These are phyloP conservation scores for Arizona elegans DNA, from an alignment of 2,113 vertebrate species.

Conservation along the genomic window DNA sequence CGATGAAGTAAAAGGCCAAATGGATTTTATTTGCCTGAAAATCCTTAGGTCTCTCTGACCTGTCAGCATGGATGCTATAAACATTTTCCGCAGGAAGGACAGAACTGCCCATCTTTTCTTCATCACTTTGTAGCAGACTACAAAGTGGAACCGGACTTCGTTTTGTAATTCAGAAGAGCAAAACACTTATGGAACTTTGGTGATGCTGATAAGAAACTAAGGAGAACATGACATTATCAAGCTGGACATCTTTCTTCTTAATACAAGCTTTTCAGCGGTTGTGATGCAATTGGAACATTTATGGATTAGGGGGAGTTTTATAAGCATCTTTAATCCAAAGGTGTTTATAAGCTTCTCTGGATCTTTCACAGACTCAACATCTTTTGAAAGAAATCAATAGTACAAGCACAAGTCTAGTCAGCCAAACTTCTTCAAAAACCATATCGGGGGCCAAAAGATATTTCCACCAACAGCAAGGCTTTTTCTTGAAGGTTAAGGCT, in stretches of 20 bases:
- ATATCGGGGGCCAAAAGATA: background rate
- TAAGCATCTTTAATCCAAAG: background rate
- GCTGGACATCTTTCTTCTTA: background rate
- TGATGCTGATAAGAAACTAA: background rate
- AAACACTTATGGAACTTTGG: background rate
- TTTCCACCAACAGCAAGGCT: background rate
- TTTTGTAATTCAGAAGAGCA: background rate
- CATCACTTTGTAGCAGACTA: background rate
- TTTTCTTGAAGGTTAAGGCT: background rate
- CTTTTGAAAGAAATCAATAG: background rate
- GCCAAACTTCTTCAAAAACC: background rate
- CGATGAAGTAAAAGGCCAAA: background rate
- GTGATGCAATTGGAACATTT: background rate
- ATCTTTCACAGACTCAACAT: background rate
- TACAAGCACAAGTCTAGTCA: background rate
- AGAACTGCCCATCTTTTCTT: background rate
- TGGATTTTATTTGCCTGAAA: background rate
- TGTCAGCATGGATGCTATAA: background rate
- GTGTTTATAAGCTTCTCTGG: background rate
- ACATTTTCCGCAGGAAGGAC: background rate
- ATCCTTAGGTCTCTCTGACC: background rate
- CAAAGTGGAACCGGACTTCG: background rate
- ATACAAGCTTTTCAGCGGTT: background rate
- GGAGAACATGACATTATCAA: background rate
- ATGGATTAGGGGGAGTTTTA: background rate